Evolutionary conservation across 2,797 vertebrate species (phyloP).

Genomic region (Telmatherina bonti): DNA sequence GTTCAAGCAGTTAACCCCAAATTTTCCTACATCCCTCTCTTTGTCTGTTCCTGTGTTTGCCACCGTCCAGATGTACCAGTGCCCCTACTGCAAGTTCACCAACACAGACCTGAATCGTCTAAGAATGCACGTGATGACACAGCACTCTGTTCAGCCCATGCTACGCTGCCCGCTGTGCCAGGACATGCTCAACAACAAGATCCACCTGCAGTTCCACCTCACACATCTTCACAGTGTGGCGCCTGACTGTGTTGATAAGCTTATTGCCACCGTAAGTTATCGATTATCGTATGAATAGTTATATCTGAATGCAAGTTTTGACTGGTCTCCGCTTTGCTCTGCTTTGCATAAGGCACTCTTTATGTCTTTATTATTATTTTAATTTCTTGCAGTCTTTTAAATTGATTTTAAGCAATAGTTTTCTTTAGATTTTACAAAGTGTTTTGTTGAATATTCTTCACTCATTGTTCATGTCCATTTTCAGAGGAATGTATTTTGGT

Average conservation of each 20-base stretch:
- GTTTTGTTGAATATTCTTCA: not conserved
- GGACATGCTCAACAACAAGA: conserved; percentile 99
- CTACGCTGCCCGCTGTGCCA: conserved; percentile 97
- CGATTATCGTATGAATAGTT: not conserved
- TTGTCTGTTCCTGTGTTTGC: conserved; percentile 23
- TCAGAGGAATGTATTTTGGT: not conserved
- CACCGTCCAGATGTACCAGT: conserved; percentile 92
- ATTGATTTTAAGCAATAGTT: not conserved
- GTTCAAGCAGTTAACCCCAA: conserved; percentile 60
- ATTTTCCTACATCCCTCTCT: not conserved
- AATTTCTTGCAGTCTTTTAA: not conserved
- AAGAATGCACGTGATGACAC: conserved; percentile 98
- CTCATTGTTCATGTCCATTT: not conserved
- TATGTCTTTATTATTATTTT: not conserved
- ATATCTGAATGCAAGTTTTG: not conserved
- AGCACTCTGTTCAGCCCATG: conserved; percentile 98
- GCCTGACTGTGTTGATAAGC: conserved; percentile 97
- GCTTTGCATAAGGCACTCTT: not conserved
- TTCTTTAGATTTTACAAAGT: not conserved
- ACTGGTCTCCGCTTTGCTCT: not conserved
- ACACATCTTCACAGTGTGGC: conserved; percentile 99
- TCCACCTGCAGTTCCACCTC: conserved; percentile 99
- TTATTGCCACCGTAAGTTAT: conserved; percentile 93
- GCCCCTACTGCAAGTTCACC: conserved; percentile 99
- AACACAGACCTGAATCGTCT: conserved; percentile 95